These are phyloP conservation scores for Diadegma fenestrale DNA, from an alignment of 2,888 invertebrate species.

Conservation along the genomic window DNA sequence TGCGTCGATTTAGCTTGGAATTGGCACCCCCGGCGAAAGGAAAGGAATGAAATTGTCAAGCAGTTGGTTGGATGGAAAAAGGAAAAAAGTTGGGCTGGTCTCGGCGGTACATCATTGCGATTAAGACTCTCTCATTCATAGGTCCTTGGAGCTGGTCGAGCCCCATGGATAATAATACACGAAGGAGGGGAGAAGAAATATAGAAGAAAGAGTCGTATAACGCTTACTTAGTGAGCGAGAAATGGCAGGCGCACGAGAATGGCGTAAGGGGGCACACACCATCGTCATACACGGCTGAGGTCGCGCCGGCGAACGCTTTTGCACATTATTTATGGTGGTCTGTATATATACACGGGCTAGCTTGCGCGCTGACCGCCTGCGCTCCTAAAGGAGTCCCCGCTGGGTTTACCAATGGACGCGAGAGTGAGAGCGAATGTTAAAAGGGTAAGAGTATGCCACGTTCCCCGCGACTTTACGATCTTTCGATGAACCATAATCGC, in stretches of 20 bases:
- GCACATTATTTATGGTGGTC: constrained; percentile 69
- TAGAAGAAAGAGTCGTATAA: constrained; percentile 38
- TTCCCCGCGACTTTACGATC: constrained; percentile 73
- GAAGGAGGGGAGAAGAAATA: background rate
- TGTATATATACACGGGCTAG: constrained; percentile 40
- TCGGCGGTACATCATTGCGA: background rate
- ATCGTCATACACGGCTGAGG: constrained; percentile 48
- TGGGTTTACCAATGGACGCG: constrained; percentile 19
- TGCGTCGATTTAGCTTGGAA: too few species aligned
- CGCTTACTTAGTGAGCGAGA: constrained; percentile 40
- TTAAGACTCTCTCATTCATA: constrained; percentile 4
- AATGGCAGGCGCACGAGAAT: constrained; percentile 6
- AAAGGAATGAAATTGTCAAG: background rate
- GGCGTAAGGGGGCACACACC: constrained; percentile 31
- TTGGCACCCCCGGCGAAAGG: too few species aligned
- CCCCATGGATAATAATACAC: background rate
- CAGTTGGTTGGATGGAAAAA: background rate
- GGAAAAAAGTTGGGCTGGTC: background rate
- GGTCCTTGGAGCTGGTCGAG: background rate
- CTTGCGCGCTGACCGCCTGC: constrained; percentile 21
- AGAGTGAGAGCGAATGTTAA: constrained; percentile 30
- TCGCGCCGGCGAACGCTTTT: constrained; percentile 43
- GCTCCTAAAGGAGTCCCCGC: constrained; percentile 33
- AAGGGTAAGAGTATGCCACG: constrained; percentile 42
- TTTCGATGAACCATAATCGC: constrained; percentile 73